These are phyloP conservation scores for Rhombomys opimus DNA, from an alignment of 2,113 vertebrate species.

Conservation along the genomic window DNA sequence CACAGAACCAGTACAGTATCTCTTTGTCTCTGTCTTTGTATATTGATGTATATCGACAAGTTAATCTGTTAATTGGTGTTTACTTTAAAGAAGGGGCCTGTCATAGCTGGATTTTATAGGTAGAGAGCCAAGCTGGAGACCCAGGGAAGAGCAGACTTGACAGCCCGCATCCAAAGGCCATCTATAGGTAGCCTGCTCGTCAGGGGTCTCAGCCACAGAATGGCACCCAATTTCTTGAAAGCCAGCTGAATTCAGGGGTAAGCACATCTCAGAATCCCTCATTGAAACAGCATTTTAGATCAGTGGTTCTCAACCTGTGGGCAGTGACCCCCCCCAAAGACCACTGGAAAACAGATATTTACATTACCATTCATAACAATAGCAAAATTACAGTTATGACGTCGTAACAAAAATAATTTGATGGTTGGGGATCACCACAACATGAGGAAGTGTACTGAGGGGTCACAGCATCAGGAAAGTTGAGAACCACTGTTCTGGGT, in stretches of 20 bases:
- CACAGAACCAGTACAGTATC: not conserved
- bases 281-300: not conserved
- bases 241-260: no score
- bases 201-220: not conserved
- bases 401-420: not conserved
- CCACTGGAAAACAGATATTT: not conserved
- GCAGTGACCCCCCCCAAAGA: not conserved
- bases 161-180: accelerated
- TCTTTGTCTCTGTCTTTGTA: not conserved
- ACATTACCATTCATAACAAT: not conserved
- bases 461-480: not conserved
- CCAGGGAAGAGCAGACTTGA: no score
- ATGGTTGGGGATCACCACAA: not conserved
- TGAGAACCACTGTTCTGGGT: not conserved
- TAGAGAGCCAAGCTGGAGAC: no score
- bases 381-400: not conserved
- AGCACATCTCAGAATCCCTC: not conserved
- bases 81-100: not conserved
- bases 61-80: not conserved
- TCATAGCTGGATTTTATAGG: no score
- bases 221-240: not conserved
- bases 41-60: not conserved
- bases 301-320: not conserved
- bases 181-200: not conserved
- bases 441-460: not conserved